Conservation (phyloP, 2,797 vertebrate genomes). For the Sebastes steindachneri region DNA sequence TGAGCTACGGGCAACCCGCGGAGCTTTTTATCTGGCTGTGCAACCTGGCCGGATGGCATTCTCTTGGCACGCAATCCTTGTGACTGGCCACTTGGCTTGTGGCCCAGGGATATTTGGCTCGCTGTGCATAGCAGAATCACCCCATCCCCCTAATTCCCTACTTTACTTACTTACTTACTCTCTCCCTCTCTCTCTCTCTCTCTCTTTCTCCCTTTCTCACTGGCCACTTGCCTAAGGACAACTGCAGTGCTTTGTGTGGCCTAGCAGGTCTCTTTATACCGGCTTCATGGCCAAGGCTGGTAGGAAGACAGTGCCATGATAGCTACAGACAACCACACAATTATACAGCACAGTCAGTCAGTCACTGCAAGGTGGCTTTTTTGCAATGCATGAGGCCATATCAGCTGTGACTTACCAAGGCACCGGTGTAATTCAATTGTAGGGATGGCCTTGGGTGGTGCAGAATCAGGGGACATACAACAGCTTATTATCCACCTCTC, state of each 20-base stretch:
- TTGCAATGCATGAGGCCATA: slow-evolving; percentile 65
- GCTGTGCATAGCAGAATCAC: slow-evolving; percentile 54
- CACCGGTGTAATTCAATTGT: slow-evolving; percentile 74
- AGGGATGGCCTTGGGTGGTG: slow-evolving; percentile 75
- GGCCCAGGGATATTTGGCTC: slow-evolving; percentile 74
- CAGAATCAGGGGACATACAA: slow-evolving; percentile 72
- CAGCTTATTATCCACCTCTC: slow-evolving; percentile 78
- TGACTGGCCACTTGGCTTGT: slow-evolving; percentile 70
- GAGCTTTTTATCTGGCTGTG: slow-evolving; percentile 75
- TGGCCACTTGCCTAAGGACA: slow-evolving; percentile 74
- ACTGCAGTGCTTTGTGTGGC: slow-evolving; percentile 76
- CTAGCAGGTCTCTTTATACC: slow-evolving; percentile 58
- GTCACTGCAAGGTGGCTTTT: slow-evolving; percentile 64
- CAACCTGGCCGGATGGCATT: slow-evolving; percentile 76
- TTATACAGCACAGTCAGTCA: slow-evolving; percentile 53
- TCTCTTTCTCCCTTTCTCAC: slow-evolving; percentile 27
- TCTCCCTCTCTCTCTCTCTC: slow-evolving; percentile 5
- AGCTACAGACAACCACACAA: slow-evolving; percentile 60
- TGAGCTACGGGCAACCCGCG: slow-evolving; percentile 47
- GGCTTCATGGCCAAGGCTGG: slow-evolving; percentile 48
- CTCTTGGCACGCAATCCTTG: slow-evolving; percentile 63
- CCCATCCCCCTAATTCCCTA: slow-evolving; percentile 65
- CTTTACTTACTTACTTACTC: slow-evolving; percentile 30
- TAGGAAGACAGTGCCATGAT: slow-evolving; percentile 57
- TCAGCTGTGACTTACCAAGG: slow-evolving; percentile 71